Base-by-base conservation (phyloP, 2,113 vertebrate genomes). In the Poeciliopsis retropinna region DNA sequence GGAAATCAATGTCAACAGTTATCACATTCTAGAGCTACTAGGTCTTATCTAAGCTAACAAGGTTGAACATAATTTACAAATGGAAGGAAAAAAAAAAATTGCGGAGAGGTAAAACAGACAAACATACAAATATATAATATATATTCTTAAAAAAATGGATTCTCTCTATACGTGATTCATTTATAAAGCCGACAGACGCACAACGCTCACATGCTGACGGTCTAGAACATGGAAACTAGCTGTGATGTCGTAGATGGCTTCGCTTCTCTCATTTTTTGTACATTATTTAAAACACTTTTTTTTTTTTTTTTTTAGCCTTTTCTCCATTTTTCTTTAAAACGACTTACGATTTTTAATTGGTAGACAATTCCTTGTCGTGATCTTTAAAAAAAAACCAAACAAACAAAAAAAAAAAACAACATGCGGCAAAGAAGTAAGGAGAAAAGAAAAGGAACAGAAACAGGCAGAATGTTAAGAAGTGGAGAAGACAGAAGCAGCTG, bases 121-220 rank as follows among this genome's bases (percentile, higher is more conserved):
- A 90, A 94, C 93, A 94, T 94, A 95, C 88, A 94, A 94, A 94
- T 94, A 94, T 94, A 94, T 94, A 94, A 94, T 94, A 94, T 95
- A 94, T 94, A 92, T 93, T 94, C 89, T 92, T 94, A 91, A 94
- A 94, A 68, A 95, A 95, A 94, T 91, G 90, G 91, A 93, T 94
- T 95, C 89, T 94, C 92, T 94, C 90, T 94, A 92, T 94, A 94
- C 79, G 92, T 85, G 91, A 93, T 94, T 92, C 92, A 89, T 93
- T 93, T 91, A 93, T 88, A 91, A 87, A 94, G 92, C 92, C 91
- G 15, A 41, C 90, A 84, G 90, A 92, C 86, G 92, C 88, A 93
- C 91, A 93, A 92, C 83, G 90, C 91, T 89, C 84, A 85, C 76
- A 77, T 84, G 88, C 88, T 91, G 87, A 91, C 84, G 85, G 88